phyloP scores from a whole-genome alignment of 2,797 vertebrate species.

The Gambusia yucatana region DNA sequence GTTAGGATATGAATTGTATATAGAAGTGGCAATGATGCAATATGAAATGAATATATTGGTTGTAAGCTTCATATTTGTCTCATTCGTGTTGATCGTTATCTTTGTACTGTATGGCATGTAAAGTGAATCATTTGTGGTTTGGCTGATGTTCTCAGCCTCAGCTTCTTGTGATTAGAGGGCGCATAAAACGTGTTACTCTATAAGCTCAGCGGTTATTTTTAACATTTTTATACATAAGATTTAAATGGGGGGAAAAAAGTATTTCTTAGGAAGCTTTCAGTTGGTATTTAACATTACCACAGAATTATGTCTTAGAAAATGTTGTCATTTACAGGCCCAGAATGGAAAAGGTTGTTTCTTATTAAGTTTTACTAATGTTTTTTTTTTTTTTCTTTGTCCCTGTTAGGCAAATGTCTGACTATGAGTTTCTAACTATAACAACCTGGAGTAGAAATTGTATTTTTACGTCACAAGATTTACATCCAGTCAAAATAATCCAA shows the following conservation, averaged over 20 bases:
- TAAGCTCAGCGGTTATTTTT: not conserved
- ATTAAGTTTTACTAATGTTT: not conserved
- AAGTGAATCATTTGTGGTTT: slow-evolving; percentile 40
- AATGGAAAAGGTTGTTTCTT: not conserved
- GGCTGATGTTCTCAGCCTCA: not conserved
- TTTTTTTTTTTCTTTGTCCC: not conserved
- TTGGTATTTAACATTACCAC: not conserved
- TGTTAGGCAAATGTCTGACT: not conserved
- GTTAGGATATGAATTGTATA: slow-evolving; percentile 14
- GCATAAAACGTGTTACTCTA: not conserved
- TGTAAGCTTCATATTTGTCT: not conserved
- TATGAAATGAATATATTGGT: not conserved
- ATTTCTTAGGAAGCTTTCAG: not conserved
- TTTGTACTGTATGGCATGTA: not conserved
- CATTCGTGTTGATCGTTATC: not conserved
- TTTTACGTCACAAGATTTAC: not conserved
- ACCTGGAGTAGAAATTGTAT: not conserved
- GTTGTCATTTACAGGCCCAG: not conserved
- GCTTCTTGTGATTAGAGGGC: slow-evolving; percentile 36
- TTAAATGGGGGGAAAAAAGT: not conserved
- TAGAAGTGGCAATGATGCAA: not conserved
- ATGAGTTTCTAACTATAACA: not conserved
- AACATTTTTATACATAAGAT: not conserved
- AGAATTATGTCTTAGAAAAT: not conserved
- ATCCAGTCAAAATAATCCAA: not conserved